Evolutionary conservation across 2,113 vertebrate genomes (phyloP).

Genomic region (Pipa parva): DNA sequence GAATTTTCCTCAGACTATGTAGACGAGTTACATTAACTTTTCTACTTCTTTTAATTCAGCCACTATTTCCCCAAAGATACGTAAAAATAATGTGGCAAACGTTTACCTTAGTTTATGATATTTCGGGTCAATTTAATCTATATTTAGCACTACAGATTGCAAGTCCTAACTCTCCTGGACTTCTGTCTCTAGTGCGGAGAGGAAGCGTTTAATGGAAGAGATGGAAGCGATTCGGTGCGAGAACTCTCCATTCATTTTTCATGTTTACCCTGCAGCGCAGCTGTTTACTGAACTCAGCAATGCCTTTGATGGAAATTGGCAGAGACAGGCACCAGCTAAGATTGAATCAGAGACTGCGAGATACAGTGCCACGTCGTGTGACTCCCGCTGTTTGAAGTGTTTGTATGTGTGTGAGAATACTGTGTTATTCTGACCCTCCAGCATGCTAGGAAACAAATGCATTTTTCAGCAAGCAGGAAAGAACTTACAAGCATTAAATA

Average conservation of each 20-base stretch:
- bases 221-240: slow-evolving; percentile 30
- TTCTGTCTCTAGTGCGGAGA: background rate
- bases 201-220: slow-evolving; percentile 13
- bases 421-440: background rate
- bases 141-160: background rate
- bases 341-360: slow-evolving; percentile 17
- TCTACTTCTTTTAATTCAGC: background rate
- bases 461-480: background rate
- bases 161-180: background rate
- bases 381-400: slow-evolving; percentile 6
- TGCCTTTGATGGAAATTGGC: slow-evolving; percentile 39
- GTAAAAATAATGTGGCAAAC: background rate
- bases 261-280: slow-evolving; percentile 38
- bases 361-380: background rate
- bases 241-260: slow-evolving; percentile 37
- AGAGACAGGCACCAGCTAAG: slow-evolving; percentile 39
- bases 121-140: background rate
- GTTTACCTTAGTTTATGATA: background rate
- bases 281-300: slow-evolving; percentile 31
- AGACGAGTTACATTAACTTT: too few species aligned
- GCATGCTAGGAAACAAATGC: too few species aligned
- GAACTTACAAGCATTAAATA: too few species aligned
- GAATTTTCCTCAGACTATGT: too few species aligned
- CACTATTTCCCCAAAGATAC: background rate
- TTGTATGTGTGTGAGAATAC: slow-evolving; percentile 9